Base-by-base conservation (phyloP, 2,797 vertebrate species). In the Danio albolineatus region DNA sequence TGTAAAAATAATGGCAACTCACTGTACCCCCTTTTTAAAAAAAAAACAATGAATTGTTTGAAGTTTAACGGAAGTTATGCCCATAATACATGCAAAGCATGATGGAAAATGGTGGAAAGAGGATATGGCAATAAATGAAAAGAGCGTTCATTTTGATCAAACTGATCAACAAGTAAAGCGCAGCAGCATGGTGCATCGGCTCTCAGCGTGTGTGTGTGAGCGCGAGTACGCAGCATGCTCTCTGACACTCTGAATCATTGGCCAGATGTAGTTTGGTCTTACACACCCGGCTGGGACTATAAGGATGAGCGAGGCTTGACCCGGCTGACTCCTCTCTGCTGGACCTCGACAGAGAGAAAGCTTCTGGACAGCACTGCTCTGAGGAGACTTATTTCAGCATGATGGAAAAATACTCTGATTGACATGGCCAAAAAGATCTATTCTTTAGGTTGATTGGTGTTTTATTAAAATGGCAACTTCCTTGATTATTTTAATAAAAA, bases 241-340 rank as follows among this genome's bases (percentile, higher is more conserved):
- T 77, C 41, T 39, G 67, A 78, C 59, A 70, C 46, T 53, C 48
- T 83, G 81, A 85, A 66, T 82, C 51, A 38, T 83, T 85, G 82
- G 60, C 72, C 84, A 83, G 83, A 82, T 82, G 84, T 73, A 69
- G 53, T 41, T 13, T 61, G 65, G 83, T 75, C 81, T 85, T 85
- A 80, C 79, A 51, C 69, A 53, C 74, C 84, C 81, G 44, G 65
- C 56, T 43, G 86, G 84, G 81, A 78, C 86, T 78, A 71, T 84
- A 82, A 86, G 79, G 65, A 84, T 71, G 77, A 83, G 61, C 28
- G 62, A 70, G 78, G 72, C 53, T 51, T 73, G 80, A 80, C 84
- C 75, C 44, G 54, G 41, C 48, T 74, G 84, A 61, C 78, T 75
- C 81, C 46, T 77, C 79, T 67, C 56, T 19, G 69, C 76, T 67